A percentile compares a stretch with the other conserved stretches of the same genome.
phyloP scores from a whole-genome alignment of 2,888 invertebrate species.

The Tetragonula carbonaria region DNA sequence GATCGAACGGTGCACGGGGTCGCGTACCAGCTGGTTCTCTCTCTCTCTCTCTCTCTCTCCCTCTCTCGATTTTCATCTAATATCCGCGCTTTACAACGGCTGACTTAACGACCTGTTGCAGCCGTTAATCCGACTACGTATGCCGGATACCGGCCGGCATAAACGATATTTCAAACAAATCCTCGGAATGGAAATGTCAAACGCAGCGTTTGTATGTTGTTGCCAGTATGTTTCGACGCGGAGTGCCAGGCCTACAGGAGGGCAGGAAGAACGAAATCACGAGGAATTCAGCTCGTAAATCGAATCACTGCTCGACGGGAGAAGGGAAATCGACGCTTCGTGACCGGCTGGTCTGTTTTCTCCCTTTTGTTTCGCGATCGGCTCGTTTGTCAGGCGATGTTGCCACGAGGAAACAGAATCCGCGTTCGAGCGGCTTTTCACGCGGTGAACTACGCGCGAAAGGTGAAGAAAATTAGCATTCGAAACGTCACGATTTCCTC shows the following conservation, averaged over 20 bases:
- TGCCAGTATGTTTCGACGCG: conserved; percentile 33
- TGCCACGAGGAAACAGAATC: conserved; percentile 47
- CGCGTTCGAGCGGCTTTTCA: conserved; percentile 26
- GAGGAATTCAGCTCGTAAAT: conserved; percentile 57
- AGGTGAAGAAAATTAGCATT: conserved; percentile 51
- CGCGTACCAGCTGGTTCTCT: conserved; percentile 22
- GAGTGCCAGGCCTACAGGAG: conserved; percentile 43
- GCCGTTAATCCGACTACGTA: conserved; percentile 68
- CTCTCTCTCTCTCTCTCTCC: too few relatives aligned
- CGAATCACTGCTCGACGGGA: conserved; percentile 34
- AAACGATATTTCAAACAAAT: conserved; percentile 71
- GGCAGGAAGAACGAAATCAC: conserved; percentile 60
- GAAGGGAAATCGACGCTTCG: conserved; percentile 63
- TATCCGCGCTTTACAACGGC: conserved; percentile 63
- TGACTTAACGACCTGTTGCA: conserved; percentile 70
- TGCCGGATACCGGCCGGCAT: conserved; percentile 56
- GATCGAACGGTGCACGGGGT: conserved; percentile 10
- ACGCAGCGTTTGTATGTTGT: conserved; percentile 60
- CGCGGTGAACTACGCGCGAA: conserved; percentile 32
- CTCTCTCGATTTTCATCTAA: conserved; percentile 66
- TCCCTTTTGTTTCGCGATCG: conserved; percentile 15
- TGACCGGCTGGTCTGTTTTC: conserved; percentile 48
- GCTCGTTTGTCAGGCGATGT: conserved; percentile 57
- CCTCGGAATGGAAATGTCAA: conserved; percentile 77
- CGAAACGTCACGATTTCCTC: conserved; percentile 32